phyloP scores from a whole-genome alignment of 2,888 invertebrate species.

The Cryptocephalus primarius region DNA sequence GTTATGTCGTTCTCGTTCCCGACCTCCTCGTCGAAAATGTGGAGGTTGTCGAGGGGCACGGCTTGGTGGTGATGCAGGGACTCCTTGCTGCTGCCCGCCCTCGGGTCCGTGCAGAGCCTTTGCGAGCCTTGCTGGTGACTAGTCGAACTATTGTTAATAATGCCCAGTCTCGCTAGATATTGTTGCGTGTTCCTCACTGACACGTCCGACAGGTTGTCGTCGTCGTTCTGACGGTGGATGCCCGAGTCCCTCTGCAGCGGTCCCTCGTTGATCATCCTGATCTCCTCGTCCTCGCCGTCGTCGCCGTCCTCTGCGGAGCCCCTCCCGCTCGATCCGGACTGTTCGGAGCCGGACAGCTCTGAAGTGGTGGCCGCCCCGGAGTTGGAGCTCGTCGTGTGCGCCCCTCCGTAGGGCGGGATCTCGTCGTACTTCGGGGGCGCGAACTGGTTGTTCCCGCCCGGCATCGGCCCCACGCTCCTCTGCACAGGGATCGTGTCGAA shows the following conservation, averaged over 20 bases:
- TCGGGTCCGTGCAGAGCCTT: slow-evolving; percentile 55
- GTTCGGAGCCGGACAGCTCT: slow-evolving; percentile 86
- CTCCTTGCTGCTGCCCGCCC: slow-evolving; percentile 47
- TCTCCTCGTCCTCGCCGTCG: slow-evolving; percentile 91
- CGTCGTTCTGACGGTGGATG: slow-evolving; percentile 48
- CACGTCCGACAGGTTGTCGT: slow-evolving; percentile 74
- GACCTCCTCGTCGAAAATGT: slow-evolving; percentile 80
- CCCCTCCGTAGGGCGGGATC: slow-evolving; percentile 67
- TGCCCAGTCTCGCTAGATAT: slow-evolving; percentile 87
- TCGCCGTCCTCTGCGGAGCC: slow-evolving; percentile 93
- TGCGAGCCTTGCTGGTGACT: slow-evolving; percentile 52
- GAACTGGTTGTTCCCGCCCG: slow-evolving; percentile 49
- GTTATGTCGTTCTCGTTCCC: slow-evolving; percentile 82
- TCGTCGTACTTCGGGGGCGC: slow-evolving; percentile 88
- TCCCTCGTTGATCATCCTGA: slow-evolving; percentile 93
- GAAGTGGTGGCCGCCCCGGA: slow-evolving; percentile 77
- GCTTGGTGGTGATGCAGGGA: slow-evolving; percentile 51
- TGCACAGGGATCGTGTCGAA: slow-evolving; percentile 71
- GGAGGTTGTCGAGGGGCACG: slow-evolving; percentile 68
- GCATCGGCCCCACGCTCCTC: slow-evolving; percentile 39
- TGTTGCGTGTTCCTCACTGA: slow-evolving; percentile 93
- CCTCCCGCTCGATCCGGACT: slow-evolving; percentile 90
- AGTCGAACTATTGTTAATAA: slow-evolving; percentile 63
- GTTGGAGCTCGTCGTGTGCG: slow-evolving; percentile 64
- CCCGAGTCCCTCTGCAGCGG: slow-evolving; percentile 66